Evolutionary conservation across 2,113 vertebrate species (phyloP), one percentile per base, ranked within the genome.

Genomic region (Helogale parvula): DNA sequence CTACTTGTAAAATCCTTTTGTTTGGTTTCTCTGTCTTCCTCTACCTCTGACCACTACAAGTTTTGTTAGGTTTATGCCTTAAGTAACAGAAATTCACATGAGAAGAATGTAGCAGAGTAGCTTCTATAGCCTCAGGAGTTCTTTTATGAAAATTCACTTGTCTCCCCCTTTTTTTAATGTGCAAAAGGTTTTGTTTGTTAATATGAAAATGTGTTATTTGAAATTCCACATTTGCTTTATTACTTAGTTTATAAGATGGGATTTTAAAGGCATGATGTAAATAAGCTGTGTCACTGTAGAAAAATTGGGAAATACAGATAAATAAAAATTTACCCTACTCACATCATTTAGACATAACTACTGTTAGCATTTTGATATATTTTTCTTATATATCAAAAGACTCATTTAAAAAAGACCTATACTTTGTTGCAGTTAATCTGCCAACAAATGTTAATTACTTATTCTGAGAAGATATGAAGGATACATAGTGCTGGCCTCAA

Each of bases 281-380:
- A 4, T 50, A 79, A 69, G 54, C 33, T 15, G 71, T 50, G 52
- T 74, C n/a, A 69, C 47, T 69, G 1, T 69, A 83, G 65, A 93
- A 90, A 96, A 77, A 79, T 82, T 68, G 17, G 38, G 90, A 92
- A 94, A 83, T 83, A 57, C 5, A 77, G 15, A 71, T 83, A 92
- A 79, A 12, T 85, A 79, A 90, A 90, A 96, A 66, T 94, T 83
- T 35, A 45, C 7, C 9, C 0, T 74, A 33, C 17, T 96, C 11
- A 17, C 10, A 68, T 21, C 8, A 69, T 38, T 21, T 93, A 86
- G 72, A 71, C 19, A 41, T 83, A 88, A 89, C 11, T 45, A 89
- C 38, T 77, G 45, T 82, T 76, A 80, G 33, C 15, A 74, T 72
- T 97, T 94, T 66, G 35, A 45, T 47, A 84, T 52, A 57, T 74